These are phyloP conservation scores for Synanceia verrucosa DNA, from an alignment of 2,797 vertebrate genomes.

Conservation along the genomic window DNA sequence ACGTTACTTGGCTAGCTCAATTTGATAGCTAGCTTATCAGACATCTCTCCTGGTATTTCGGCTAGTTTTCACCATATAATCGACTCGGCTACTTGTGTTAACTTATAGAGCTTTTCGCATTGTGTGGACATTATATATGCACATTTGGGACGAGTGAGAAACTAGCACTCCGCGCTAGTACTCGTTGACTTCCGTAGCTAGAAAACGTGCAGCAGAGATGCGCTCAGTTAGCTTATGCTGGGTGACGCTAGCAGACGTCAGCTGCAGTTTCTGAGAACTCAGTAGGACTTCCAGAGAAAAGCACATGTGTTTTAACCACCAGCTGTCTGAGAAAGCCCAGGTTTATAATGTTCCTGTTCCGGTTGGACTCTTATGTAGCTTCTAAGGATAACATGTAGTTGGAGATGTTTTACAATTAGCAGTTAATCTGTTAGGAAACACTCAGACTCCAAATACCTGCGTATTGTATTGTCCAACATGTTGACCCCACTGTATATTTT, in stretches of 20 bases:
- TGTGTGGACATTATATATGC: neutral
- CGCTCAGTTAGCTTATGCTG: slow-evolving; percentile 51
- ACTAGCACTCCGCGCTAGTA: slow-evolving; percentile 17
- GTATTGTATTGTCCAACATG: no score
- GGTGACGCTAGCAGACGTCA: slow-evolving; percentile 69
- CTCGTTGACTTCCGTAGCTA: slow-evolving; percentile 73
- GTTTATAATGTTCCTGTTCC: slow-evolving; percentile 6
- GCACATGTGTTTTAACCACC: slow-evolving; percentile 53
- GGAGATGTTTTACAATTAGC: neutral
- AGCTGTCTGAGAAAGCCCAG: slow-evolving; percentile 18
- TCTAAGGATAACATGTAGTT: neutral
- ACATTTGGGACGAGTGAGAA: slow-evolving; percentile 2
- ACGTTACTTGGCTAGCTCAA: slow-evolving; percentile 52
- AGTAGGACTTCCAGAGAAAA: slow-evolving; percentile 71
- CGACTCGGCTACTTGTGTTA: neutral
- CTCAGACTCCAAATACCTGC: neutral
- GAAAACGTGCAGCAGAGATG: slow-evolving; percentile 56
- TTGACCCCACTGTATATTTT: no score
- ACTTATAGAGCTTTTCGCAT: fast-evolving
- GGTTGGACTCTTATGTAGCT: neutral
- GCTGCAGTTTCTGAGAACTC: slow-evolving; percentile 77
- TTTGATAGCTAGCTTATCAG: slow-evolving; percentile 12
- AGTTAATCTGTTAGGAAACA: neutral
- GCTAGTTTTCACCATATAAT: neutral
- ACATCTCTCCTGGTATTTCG: neutral